Conservation (phyloP, 2,888 invertebrate species). For the Globia sparganii region DNA sequence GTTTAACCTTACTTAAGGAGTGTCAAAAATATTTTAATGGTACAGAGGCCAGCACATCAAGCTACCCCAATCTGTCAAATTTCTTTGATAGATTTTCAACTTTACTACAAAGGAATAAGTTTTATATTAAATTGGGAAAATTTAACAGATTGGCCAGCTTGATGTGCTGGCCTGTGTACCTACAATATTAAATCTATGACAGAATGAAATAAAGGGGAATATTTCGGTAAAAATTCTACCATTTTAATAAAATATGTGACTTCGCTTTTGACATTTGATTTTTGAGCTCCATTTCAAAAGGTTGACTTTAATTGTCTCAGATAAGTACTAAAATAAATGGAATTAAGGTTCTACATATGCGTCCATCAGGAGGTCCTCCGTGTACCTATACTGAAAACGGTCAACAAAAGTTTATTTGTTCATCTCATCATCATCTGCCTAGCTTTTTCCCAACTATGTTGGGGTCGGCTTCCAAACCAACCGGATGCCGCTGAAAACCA, state of each 20-base stretch:
- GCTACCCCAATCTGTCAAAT: too few species aligned
- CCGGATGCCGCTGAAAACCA: too few species aligned
- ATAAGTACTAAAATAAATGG: background rate
- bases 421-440: too few species aligned
- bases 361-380: background rate
- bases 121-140: too few species aligned
- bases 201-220: background rate
- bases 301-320: background rate
- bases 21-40: background rate
- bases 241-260: constrained; percentile 20
- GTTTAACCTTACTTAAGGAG: background rate
- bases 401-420: background rate
- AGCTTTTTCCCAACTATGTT: too few species aligned
- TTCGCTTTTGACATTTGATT: constrained; percentile 16
- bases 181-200: background rate
- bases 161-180: too few species aligned
- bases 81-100: too few species aligned
- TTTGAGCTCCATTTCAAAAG: constrained; percentile 9
- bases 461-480: too few species aligned
- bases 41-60: too few species aligned
- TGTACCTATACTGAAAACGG: background rate
- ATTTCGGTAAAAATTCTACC: background rate
- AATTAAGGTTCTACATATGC: background rate
- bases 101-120: too few species aligned
- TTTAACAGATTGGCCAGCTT: too few species aligned